phyloP scores from a whole-genome alignment of 2,888 invertebrate species.

The Dryobota labecula region DNA sequence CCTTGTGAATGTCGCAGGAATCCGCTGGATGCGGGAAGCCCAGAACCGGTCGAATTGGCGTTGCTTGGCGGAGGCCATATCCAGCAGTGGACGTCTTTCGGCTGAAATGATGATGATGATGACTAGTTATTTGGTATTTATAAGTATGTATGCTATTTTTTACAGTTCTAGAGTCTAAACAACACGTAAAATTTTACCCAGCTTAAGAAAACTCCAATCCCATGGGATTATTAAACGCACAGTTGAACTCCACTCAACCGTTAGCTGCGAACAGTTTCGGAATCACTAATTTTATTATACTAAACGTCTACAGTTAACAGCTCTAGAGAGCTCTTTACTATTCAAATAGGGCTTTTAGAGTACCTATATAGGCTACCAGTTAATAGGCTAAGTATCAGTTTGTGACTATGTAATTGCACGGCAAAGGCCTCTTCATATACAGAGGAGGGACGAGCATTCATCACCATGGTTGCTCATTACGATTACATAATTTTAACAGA shows the following conservation, averaged over 20 bases:
- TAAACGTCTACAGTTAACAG: constrained; percentile 27
- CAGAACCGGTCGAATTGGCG: too few relatives aligned
- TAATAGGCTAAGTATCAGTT: background rate
- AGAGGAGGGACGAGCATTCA: background rate
- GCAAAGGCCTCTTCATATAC: too few relatives aligned
- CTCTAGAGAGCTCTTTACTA: constrained; percentile 6
- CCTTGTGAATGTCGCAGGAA: too few relatives aligned
- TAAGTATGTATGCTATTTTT: too few relatives aligned
- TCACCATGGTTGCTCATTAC: too few relatives aligned
- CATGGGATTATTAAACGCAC: constrained; percentile 45
- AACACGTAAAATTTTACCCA: background rate
- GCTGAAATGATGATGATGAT: too few relatives aligned
- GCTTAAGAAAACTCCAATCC: constrained; percentile 1
- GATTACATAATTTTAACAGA: too few relatives aligned
- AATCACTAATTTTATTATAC: constrained; percentile 58
- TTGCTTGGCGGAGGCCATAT: too few relatives aligned
- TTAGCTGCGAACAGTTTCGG: constrained; percentile 30
- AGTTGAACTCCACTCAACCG: constrained; percentile 43
- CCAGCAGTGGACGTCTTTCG: too few relatives aligned
- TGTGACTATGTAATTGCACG: background rate
- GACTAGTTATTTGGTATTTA: too few relatives aligned
- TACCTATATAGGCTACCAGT: background rate
- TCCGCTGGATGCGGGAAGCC: too few relatives aligned
- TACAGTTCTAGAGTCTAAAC: too few relatives aligned
- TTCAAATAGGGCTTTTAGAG: constrained; percentile 21